Base-by-base conservation (phyloP, 2,113 vertebrate species). In the Rhea americana region DNA sequence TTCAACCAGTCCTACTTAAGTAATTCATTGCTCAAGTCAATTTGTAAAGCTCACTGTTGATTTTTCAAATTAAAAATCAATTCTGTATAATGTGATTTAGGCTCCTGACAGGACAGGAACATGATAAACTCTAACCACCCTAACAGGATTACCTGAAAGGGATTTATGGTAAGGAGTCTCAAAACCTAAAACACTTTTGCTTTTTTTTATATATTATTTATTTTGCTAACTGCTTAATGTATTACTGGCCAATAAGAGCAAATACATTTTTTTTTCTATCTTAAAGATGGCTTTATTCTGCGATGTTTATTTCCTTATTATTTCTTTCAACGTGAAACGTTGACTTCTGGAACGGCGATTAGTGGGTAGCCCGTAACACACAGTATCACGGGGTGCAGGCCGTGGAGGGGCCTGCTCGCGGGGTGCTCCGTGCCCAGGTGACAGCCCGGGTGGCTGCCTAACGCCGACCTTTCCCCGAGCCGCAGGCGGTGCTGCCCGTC, bases 1-100 rank as follows among this genome's bases (percentile, higher is more conserved):
- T 73, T 67, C 5, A 5, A 39, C 14, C 25, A 61, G 35, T 3
- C 76, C 55, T 41, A 24, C 32, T 48, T 70, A 66, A 84, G 35
- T 28, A 68, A 59, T 80, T 80, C 13, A 80, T 41, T 1, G 0
- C 26, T 30, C 30, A 25, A 8, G 18, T 24, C n/a, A 63, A 56
- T 67, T 32, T 83, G 28, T 67, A 93, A 85, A 85, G 83, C 25
- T 35, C 2, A 1, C 13, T 19, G 17, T 39, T 88, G 72, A 32
- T 83, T 71, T 71, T 94, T 67, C 58, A 87, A 93, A 89, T 80
- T 92, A 92, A 94, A 92, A 95, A 93, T 88, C 48, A 93, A 61
- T 93, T 88, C 43, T 72, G 20, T 30, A 51, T 39, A 81, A 89
- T 8, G 19, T 32, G 62, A 91, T 51, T 80, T 81, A 62, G 37